Conservation (phyloP, 2,797 vertebrate species). For the Tiaroga cobitis region DNA sequence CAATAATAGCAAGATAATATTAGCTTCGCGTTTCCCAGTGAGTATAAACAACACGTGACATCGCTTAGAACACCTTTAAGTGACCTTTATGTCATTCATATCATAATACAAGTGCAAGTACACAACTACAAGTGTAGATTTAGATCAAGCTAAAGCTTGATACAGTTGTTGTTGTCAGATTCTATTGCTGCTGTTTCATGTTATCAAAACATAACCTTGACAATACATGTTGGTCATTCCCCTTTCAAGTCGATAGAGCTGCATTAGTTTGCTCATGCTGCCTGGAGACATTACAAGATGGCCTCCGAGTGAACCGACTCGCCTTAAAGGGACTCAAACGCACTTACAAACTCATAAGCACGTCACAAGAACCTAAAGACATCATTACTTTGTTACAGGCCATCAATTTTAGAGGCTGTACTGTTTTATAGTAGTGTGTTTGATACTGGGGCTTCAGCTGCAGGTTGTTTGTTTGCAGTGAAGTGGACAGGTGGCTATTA, state of each 20-base stretch:
- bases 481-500: slow-evolving; percentile 22
- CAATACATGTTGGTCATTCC: not conserved
- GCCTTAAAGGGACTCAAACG: not conserved
- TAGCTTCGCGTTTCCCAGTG: too few species aligned
- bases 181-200: not conserved
- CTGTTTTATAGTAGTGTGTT: not conserved
- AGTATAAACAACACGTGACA: too few species aligned
- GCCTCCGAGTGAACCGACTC: not conserved
- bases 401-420: not conserved
- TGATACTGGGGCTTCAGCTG: not conserved
- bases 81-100: not conserved
- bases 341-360: not conserved
- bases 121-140: not conserved
- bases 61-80: too few species aligned
- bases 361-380: not conserved
- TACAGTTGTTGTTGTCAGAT: not conserved
- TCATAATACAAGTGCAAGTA: not conserved
- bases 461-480: not conserved
- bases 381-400: not conserved
- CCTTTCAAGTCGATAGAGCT: not conserved
- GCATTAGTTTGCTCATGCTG: not conserved
- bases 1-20: too few species aligned
- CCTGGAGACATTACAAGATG: not conserved
- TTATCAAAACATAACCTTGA: not conserved
- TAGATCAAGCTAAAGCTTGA: not conserved